Evolutionary conservation across 2,113 vertebrate genomes (phyloP).

Genomic region (Campylomormyrus numenius): DNA sequence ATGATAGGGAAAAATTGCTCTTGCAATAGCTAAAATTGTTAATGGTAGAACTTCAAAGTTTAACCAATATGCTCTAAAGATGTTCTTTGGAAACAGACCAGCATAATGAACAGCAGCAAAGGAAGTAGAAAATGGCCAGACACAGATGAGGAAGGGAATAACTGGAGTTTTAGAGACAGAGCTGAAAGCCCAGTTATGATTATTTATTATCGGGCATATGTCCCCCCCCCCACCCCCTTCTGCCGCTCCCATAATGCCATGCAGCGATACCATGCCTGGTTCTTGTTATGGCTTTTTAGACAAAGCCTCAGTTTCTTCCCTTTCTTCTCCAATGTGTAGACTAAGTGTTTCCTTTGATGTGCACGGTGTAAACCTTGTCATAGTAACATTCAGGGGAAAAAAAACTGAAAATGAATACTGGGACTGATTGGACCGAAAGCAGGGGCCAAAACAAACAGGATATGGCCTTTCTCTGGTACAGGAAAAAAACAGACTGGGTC

Average conservation of each 20-base stretch:
- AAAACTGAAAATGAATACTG: slow-evolving; percentile 30
- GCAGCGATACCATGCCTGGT: slow-evolving; percentile 20
- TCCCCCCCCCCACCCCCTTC: not conserved
- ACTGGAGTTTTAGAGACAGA: not conserved
- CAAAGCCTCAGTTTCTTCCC: slow-evolving; percentile 15
- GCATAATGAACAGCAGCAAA: not conserved
- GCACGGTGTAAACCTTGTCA: slow-evolving; percentile 23
- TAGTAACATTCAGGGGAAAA: not conserved
- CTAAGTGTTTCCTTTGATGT: slow-evolving; percentile 37
- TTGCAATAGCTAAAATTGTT: not conserved
- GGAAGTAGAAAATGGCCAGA: not conserved
- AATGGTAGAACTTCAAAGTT: not conserved
- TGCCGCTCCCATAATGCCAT: not conserved
- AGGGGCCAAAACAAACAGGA: slow-evolving; percentile 43
- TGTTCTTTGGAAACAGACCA: not conserved
- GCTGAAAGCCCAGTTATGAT: not conserved
- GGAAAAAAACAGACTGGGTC: not conserved
- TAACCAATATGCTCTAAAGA: not conserved
- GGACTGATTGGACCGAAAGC: slow-evolving; percentile 28
- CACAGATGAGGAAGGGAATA: not conserved
- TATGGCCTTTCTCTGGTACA: slow-evolving; percentile 34
- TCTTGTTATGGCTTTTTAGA: slow-evolving; percentile 9
- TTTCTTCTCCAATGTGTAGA: slow-evolving; percentile 11
- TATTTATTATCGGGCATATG: not conserved
- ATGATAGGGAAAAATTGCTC: not conserved